Evolutionary conservation across 2,113 vertebrate genomes (phyloP), one percentile per base, ranked within the genome.

Genomic region (Halichoeres trimaculatus): DNA sequence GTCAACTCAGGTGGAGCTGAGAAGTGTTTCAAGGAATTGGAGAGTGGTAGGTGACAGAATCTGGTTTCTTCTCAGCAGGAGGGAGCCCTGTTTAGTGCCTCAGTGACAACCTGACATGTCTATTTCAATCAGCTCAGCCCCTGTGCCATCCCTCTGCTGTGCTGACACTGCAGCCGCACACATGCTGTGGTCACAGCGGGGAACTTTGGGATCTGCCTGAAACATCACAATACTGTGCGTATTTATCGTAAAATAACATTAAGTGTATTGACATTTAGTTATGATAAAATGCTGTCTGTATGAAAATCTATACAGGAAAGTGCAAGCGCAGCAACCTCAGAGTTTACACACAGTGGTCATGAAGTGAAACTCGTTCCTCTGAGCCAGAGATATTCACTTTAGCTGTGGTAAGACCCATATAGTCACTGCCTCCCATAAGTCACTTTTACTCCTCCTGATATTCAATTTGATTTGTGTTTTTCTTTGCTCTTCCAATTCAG

Each of bases 161-260:
- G 80, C 74, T 83, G 85, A 84, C 59, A 1, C 40, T 48, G 66
- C 77, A 70, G 80, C 55, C 64, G 67, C 78, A 66, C 59, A 65
- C 56, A 72, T 59, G 66, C 48, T 80, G 76, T 30, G 84, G 73
- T 80, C 71, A 43, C 63, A 78, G 41, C 22, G 24, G 30, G 66
- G 45, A 20, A 58, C 61, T 71, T 51, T 62, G 12, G 72, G 55
- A 24, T 51, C 45, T 40, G 58, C 63, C 52, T 38, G 41, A 72
- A 60, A 63, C 63, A 74, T 76, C 54, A 76, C 64, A 79, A 79
- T 52, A 67, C 30, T 58, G 67, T 48, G 30, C 61, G 24, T 67
- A 47, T 68, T 67, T 11, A 78, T 69, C 45, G 59, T 23, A 61
- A n/a, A 68, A 61, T 71, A 55, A 77, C 51, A 65, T 58, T 45